A percentile compares a stretch with the other conserved stretches of the same genome.
These are phyloP conservation scores for Dryobotodes eremita DNA, from an alignment of 2,888 invertebrate genomes.

Conservation along the genomic window DNA sequence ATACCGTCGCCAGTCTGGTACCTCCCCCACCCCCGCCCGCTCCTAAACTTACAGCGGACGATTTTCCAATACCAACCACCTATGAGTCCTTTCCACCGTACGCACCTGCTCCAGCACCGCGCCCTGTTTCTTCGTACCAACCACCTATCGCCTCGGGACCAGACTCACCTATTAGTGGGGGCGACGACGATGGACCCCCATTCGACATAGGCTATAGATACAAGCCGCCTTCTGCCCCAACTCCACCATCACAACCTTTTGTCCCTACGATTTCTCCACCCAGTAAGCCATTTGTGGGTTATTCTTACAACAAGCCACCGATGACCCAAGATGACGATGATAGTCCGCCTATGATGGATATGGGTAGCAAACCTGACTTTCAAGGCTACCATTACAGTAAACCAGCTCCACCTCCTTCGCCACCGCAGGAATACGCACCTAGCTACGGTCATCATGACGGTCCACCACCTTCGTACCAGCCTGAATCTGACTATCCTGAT, in stretches of 20 bases:
- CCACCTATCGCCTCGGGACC: slow-evolving; percentile 72
- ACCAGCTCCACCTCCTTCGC: slow-evolving; percentile 75
- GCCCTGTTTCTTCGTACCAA: slow-evolving; percentile 71
- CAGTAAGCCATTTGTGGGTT: slow-evolving; percentile 79
- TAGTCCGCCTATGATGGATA: slow-evolving; percentile 69
- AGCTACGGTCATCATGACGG: slow-evolving; percentile 77
- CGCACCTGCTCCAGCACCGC: slow-evolving; percentile 69
- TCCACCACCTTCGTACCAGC: slow-evolving; percentile 67
- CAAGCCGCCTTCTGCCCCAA: slow-evolving; percentile 77
- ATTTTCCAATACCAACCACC: slow-evolving; percentile 81
- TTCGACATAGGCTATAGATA: slow-evolving; percentile 82
- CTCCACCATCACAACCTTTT: slow-evolving; percentile 47
- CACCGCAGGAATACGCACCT: slow-evolving; percentile 66
- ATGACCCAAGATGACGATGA: slow-evolving; percentile 68
- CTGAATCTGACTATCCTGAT: slow-evolving; percentile 82
- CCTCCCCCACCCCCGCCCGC: slow-evolving; percentile 63
- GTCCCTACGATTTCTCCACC: slow-evolving; percentile 72
- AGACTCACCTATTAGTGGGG: slow-evolving; percentile 67
- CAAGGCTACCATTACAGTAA: slow-evolving; percentile 81
- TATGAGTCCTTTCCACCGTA: slow-evolving; percentile 88
- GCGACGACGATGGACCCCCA: slow-evolving; percentile 68
- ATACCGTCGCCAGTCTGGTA: slow-evolving; percentile 60
- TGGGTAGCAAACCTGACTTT: slow-evolving; percentile 78
- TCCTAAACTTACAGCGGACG: slow-evolving; percentile 73
- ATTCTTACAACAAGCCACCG: slow-evolving; percentile 85